A percentile compares a stretch with the other conserved stretches of the same genome.
Conservation (phyloP, 2,888 invertebrate species). For the Torymus texanus region DNA sequence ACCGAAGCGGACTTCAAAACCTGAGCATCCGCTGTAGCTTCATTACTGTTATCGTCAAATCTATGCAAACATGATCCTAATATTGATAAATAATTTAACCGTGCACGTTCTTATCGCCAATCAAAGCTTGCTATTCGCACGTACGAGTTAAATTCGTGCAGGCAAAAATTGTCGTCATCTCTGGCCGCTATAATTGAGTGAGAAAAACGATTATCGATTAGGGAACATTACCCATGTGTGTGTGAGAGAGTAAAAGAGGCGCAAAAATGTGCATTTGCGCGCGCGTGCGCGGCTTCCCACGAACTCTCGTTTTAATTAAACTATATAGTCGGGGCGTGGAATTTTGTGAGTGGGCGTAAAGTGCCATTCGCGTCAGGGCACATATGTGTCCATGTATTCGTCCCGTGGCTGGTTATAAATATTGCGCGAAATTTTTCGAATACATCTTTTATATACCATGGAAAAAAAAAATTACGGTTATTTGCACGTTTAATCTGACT, state of each 20-base stretch:
- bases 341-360: constrained; percentile 45
- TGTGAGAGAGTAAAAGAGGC: constrained; percentile 6
- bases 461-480: too few species aligned
- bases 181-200: constrained; percentile 35
- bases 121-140: background rate
- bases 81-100: background rate
- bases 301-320: constrained; percentile 49
- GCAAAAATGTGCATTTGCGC: constrained; percentile 21
- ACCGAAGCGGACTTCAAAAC: too few species aligned
- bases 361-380: constrained; percentile 1
- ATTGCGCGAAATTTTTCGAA: too few species aligned
- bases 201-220: constrained; percentile 32
- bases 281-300: constrained; percentile 31
- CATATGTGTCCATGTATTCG: background rate
- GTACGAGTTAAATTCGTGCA: background rate
- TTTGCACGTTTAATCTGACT: background rate
- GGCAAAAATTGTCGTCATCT: background rate
- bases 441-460: background rate
- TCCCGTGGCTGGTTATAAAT: too few species aligned
- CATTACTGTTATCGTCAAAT: too few species aligned
- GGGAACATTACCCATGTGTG: constrained; percentile 24
- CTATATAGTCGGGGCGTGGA: constrained; percentile 11
- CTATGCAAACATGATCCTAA: too few species aligned
- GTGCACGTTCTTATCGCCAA: background rate
- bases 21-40: too few species aligned